These are phyloP conservation scores for Pinna nobilis DNA, from an alignment of 1,140 invertebrate species.

Conservation along the genomic window DNA sequence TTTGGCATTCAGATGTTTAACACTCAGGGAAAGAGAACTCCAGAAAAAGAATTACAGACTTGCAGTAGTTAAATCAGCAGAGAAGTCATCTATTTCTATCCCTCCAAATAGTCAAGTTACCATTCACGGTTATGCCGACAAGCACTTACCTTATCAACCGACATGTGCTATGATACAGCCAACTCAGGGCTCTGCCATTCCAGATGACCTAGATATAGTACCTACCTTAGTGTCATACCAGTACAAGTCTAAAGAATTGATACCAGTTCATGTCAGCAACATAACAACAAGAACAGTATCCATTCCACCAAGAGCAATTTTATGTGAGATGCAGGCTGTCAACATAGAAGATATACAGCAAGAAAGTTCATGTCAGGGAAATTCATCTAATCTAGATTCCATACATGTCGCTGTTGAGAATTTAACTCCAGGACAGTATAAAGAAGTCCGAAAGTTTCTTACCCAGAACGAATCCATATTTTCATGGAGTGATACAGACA, in stretches of 20 bases:
- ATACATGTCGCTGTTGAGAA: neutral
- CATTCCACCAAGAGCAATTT: constrained; percentile 27
- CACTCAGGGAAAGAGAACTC: constrained; percentile 18
- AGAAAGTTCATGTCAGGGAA: neutral
- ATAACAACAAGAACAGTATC: constrained; percentile 24
- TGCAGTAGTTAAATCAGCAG: constrained; percentile 20
- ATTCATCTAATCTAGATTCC: neutral
- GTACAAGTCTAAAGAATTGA: neutral
- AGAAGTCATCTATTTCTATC: constrained; percentile 12
- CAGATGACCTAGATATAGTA: constrained; percentile 31
- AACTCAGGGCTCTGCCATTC: constrained; percentile 1
- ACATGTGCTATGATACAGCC: constrained; percentile 38
- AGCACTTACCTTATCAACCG: constrained; percentile 21
- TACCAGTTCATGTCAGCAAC: constrained; percentile 31
- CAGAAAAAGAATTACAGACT: constrained; percentile 23
- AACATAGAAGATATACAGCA: constrained; percentile 2
- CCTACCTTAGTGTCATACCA: constrained; percentile 18
- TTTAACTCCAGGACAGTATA: neutral
- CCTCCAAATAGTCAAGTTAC: constrained; percentile 20
- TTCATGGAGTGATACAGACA: neutral
- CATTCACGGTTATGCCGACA: constrained; percentile 33
- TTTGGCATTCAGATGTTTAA: constrained; percentile 38
- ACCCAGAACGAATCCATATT: neutral
- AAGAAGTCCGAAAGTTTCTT: neutral
- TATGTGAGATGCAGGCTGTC: constrained; percentile 45